Evolutionary conservation across 2,888 invertebrate species (phyloP).

Genomic region (Caenorhabditis angaria): DNA sequence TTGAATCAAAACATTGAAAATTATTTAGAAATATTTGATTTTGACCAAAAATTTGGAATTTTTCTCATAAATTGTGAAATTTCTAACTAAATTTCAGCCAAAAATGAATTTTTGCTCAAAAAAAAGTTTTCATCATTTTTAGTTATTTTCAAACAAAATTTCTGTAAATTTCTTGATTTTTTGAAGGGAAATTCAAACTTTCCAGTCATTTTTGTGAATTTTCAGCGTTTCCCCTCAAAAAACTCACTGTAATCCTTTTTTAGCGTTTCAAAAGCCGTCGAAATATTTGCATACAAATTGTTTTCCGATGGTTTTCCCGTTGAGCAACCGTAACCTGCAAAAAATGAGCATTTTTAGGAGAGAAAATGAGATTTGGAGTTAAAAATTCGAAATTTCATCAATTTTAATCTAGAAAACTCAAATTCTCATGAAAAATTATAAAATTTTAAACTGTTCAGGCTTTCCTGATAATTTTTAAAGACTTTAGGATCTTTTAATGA

Average conservation of each 20-base stretch:
- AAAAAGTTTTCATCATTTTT: no score
- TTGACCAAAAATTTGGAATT: no score
- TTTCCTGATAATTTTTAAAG: no score
- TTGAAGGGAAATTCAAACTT: no score
- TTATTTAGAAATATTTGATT: no score
- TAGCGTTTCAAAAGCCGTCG: constrained; percentile 77
- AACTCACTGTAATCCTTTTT: constrained; percentile 52
- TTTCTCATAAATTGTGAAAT: no score
- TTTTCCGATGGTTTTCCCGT: constrained; percentile 96
- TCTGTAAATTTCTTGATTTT: no score
- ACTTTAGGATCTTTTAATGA: background rate
- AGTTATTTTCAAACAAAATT: constrained; percentile 1
- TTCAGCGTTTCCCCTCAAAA: no score
- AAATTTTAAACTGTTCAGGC: constrained; percentile 6
- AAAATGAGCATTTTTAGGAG: background rate
- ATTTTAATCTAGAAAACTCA: background rate
- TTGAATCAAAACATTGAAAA: no score
- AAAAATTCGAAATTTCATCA: background rate
- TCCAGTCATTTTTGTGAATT: background rate
- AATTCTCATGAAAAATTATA: constrained; percentile 83
- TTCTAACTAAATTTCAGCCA: no score
- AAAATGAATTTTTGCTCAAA: no score
- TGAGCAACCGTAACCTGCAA: constrained; percentile 69
- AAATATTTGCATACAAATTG: constrained; percentile 97
- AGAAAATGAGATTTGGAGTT: background rate